Evolutionary conservation across 2,113 vertebrate species (phyloP), one percentile per base, ranked within the genome.

Genomic region (Hiodon alosoides): DNA sequence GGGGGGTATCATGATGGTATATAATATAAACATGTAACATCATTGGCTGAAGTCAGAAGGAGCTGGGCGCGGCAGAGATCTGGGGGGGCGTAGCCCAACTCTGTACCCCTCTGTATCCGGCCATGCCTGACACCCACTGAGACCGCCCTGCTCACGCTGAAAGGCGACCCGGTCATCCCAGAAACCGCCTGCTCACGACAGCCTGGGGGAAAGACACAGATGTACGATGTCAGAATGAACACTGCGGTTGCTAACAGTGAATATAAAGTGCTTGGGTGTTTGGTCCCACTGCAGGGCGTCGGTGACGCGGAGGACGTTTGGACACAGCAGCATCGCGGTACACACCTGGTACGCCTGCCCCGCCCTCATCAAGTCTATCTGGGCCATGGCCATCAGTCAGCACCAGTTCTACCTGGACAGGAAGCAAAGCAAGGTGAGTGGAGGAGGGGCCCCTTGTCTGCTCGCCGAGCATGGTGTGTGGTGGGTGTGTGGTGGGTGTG

Each of bases 361-460:
- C 67, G 95, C 96, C 67, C 86, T 98, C 83, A 99, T 99, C 89
- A 99, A 98, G 80, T 98, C 95, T 89, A 98, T 99, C 85, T 99
- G 97, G 97, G 93, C 94, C 77, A 99, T 99, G 97, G 97, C 97
- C 67, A 98, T 99, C 79, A 99, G 96, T 87, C 97, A 99, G 81
- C 97, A 99, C 71, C 97, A 99, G 86, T 99, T 99, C 82, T 99
- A 99, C 92, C 85, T 99, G 92, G 96, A 99, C 87, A 93, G 97
- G 82, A 99, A 99, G 80, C 97, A 99, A 87, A 98, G 95, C 89
- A 98, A 97, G 91, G 97, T 99, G 86, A 94, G 95, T 71, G 9
- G 3, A 50, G 3, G 31, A 8, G 31, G 5, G 10, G 9, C 5
- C 16, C 17, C 9, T 85, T 3, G 50, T 8, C 11, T 14, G 16